Base-by-base conservation (phyloP, 2,888 invertebrate species). In the Hartigia nigra region DNA sequence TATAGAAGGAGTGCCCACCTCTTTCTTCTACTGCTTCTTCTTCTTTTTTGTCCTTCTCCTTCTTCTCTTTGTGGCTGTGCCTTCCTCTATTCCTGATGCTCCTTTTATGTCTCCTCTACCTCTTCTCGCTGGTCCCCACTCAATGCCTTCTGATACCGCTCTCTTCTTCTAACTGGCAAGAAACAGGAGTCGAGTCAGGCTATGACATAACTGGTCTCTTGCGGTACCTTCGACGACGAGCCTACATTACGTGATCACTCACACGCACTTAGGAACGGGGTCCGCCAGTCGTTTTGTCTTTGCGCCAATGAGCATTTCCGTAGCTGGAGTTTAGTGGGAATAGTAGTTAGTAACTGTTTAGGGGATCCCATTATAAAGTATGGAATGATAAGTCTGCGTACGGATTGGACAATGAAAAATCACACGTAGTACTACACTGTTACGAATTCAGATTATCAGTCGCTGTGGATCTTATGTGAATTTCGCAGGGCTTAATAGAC, bases 181-280 rank as follows among this genome's bases (percentile, higher is more conserved):
- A 82, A 83, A 84, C 84, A 83, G 82, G 84, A 83, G 84, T 81
- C 84, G 81, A 77, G 78, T 81, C 81, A 82, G 81, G 79, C 79
- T 80, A 86, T 91, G 91, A 91, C 90, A 90, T 91, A 90, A 91
- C 86, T 86, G 87, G 87, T 87, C 82, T 83, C 89, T 89, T 91
- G 88, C 91, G 91, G 91, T 91, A 91, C 87, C 84, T 90, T 88
- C 84, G 86, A 87, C 88, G 90, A 88, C 90, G 89, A 90, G 90
- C 90, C 91, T 89, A 91, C 88, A 91, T 91, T 91, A 91, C 91
- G 91, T 91, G 90, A 90, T 88, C 86, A 81, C 85, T 77, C 81
- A 74, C 77, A 77, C 75, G 74, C 80, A 82, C 81, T 75, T 36
- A 72, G 72, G 34, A 35, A 72, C 35, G 75, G 34, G 31, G 35